Evolutionary conservation across 2,888 invertebrate species (phyloP).

Genomic region (Drosophila bunnanda): DNA sequence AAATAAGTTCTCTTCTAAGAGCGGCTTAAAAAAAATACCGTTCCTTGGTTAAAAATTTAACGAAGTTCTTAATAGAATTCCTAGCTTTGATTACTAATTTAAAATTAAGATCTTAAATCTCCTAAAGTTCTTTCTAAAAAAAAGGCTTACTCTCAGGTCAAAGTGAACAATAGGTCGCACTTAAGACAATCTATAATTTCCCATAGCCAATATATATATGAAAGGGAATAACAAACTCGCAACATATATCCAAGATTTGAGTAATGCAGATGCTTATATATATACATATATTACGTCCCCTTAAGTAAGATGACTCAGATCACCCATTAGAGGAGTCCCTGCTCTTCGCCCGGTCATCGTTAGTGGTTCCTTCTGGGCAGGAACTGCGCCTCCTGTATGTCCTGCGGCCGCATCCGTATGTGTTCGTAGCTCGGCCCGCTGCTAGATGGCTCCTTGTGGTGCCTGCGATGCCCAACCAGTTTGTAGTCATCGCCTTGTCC

Average conservation of each 20-base stretch:
- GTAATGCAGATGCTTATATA: conserved; percentile 1
- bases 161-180: background rate
- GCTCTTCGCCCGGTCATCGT: background rate
- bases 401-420: conserved; percentile 21
- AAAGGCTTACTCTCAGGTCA: background rate
- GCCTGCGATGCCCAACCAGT: background rate
- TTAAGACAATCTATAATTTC: conserved; percentile 6
- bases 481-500: background rate
- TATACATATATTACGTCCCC: conserved; percentile 1
- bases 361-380: background rate
- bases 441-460: background rate
- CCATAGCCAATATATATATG: conserved; percentile 3
- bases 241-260: conserved; percentile 1
- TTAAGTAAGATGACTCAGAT: background rate
- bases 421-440: background rate
- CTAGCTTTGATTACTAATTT: background rate
- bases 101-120: background rate
- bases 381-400: conserved; percentile 37
- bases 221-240: conserved; percentile 14
- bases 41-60: background rate
- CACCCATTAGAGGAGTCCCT: background rate
- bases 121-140: background rate
- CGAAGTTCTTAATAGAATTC: background rate
- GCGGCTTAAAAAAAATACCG: too few relatives aligned
- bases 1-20: too few relatives aligned